Conservation (phyloP, 2,113 vertebrate genomes). For the Tetrao urogallus region DNA sequence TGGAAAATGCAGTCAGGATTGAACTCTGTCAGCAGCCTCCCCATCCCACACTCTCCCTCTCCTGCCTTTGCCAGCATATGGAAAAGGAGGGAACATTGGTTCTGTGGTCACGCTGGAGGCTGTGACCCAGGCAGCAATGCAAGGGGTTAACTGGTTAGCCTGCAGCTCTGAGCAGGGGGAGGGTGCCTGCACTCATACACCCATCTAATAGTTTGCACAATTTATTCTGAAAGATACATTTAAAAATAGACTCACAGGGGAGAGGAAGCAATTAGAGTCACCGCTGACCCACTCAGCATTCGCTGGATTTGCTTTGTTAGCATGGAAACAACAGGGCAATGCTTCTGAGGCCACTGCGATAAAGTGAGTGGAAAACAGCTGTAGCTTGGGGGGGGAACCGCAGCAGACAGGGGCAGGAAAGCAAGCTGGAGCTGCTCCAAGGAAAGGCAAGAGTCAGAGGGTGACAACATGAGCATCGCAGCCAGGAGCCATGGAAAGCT, state of each 20-base stretch:
- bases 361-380: background rate
- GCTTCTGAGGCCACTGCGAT: background rate
- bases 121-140: background rate
- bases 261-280: background rate
- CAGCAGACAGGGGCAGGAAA: background rate
- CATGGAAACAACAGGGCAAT: background rate
- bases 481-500: background rate
- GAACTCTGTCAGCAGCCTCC: background rate
- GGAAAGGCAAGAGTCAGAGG: background rate
- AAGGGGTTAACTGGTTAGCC: background rate
- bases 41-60: background rate
- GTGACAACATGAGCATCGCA: background rate
- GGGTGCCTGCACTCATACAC: background rate
- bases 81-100: background rate
- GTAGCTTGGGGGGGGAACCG: background rate
- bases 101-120: background rate
- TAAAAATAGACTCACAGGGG: conserved; percentile 5
- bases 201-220: background rate
- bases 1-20: background rate
- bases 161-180: background rate
- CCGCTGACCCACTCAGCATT: background rate
- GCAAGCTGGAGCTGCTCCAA: background rate
- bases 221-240: background rate
- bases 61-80: background rate
- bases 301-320: background rate